phyloP scores from a whole-genome alignment of 2,888 invertebrate species.

The Gandaritis pyraliata region DNA sequence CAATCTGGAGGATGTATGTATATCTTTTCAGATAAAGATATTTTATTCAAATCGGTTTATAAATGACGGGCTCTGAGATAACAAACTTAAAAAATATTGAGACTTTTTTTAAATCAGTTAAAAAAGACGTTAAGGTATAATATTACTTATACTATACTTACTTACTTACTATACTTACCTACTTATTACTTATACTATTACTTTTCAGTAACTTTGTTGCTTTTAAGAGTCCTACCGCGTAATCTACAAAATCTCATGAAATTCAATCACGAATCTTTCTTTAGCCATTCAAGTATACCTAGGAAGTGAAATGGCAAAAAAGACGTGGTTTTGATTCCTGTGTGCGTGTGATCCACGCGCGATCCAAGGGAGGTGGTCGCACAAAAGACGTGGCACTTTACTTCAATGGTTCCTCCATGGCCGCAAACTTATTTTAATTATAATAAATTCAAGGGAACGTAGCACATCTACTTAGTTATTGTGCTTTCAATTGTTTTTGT shows the following conservation, averaged over 20 bases:
- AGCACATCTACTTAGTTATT: not conserved
- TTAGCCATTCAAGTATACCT: not conserved
- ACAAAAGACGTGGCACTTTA: slow-evolving; percentile 20
- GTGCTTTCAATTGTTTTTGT: not conserved
- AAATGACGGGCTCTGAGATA: no score
- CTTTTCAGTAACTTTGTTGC: slow-evolving; percentile 2
- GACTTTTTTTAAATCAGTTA: no score
- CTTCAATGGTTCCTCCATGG: slow-evolving; percentile 13
- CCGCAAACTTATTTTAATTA: slow-evolving; percentile 11
- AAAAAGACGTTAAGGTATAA: no score
- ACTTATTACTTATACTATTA: no score
- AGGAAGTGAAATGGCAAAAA: slow-evolving; percentile 17
- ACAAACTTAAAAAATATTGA: no score
- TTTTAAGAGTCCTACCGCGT: not conserved
- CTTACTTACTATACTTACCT: no score
- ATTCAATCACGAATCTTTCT: slow-evolving; percentile 4
- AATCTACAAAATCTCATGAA: slow-evolving; percentile 13
- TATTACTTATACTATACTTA: no score
- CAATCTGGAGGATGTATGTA: no score
- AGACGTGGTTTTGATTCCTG: slow-evolving; percentile 16
- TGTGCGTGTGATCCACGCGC: slow-evolving; percentile 20
- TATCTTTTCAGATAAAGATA: no score
- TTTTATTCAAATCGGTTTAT: no score
- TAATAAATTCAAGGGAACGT: slow-evolving; percentile 4
- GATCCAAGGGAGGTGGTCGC: slow-evolving; percentile 19